Percentiles rank a stretch among this genome's conserved stretches.
Conservation (phyloP, 2,113 vertebrate species). For the Centropristis striata region DNA sequence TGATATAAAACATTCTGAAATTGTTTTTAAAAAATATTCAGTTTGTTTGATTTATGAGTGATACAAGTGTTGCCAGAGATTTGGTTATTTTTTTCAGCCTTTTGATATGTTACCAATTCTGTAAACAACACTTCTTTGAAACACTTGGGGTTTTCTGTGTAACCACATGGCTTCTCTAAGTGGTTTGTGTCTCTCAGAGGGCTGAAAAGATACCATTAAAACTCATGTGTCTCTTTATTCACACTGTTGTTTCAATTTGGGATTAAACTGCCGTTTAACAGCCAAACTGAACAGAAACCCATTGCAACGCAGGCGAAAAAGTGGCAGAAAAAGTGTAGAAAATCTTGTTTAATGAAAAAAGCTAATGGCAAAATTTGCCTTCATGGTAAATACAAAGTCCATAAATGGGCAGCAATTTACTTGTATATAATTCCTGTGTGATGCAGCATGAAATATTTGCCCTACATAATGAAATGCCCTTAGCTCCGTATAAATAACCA, state of each 20-base stretch:
- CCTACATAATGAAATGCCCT: not conserved
- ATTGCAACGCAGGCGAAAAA: not conserved
- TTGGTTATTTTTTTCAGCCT: not conserved
- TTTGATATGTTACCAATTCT: not conserved
- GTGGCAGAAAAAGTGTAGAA: not conserved
- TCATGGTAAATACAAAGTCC: not conserved
- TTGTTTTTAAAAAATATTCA: not conserved
- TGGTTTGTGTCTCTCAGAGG: slow-evolving; percentile 3
- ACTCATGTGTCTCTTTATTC: slow-evolving; percentile 33
- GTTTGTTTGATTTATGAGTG: not conserved
- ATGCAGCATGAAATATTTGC: not conserved
- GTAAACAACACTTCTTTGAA: slow-evolving; percentile 1
- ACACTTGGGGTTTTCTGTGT: not conserved
- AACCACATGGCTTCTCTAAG: not conserved
- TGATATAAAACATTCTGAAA: not conserved
- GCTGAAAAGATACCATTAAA: slow-evolving; percentile 30
- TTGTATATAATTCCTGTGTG: slow-evolving; percentile 1
- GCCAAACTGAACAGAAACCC: slow-evolving; percentile 3
- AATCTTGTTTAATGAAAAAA: slow-evolving; percentile 1
- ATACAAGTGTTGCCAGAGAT: not conserved
- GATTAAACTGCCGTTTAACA: not conserved
- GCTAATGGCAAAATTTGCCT: not conserved
- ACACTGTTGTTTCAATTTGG: slow-evolving; percentile 4
- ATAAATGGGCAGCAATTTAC: not conserved
- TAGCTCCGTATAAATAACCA: slow-evolving; percentile 15